Conservation (phyloP, 2,113 vertebrate genomes). For the Pteruthius melanotis region DNA sequence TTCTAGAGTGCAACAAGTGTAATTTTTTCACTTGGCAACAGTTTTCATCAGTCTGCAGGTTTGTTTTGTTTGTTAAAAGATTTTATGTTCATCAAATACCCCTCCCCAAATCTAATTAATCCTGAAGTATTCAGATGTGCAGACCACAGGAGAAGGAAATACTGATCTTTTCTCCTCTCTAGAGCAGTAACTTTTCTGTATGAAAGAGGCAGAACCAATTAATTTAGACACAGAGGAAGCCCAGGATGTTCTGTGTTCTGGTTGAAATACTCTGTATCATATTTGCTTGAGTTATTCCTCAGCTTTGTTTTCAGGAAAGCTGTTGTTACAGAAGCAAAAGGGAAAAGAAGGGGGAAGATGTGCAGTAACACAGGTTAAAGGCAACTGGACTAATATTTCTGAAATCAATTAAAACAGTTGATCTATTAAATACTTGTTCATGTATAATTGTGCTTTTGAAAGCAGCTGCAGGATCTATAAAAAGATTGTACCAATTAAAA, state of each 20-base stretch:
- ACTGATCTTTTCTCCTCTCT: background rate
- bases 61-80: background rate
- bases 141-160: background rate
- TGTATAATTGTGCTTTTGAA: background rate
- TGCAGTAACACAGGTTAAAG: background rate
- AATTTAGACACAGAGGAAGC: background rate
- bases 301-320: background rate
- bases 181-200: background rate
- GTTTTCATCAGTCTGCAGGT: background rate
- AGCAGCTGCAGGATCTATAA: background rate
- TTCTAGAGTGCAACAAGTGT: background rate
- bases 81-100: background rate
- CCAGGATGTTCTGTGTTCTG: background rate
- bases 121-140: background rate
- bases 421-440: background rate
- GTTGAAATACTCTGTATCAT: background rate
- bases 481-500: background rate
- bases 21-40: background rate
- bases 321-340: background rate
- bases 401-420: background rate
- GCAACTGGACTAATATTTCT: background rate
- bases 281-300: background rate
- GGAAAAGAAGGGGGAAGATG: background rate
- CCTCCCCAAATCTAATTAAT: background rate
- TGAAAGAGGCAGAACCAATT: background rate